Percentiles rank a stretch among this genome's conserved stretches.
These are phyloP conservation scores for Caloenas nicobarica DNA, from an alignment of 2,113 vertebrate species.

Conservation along the genomic window DNA sequence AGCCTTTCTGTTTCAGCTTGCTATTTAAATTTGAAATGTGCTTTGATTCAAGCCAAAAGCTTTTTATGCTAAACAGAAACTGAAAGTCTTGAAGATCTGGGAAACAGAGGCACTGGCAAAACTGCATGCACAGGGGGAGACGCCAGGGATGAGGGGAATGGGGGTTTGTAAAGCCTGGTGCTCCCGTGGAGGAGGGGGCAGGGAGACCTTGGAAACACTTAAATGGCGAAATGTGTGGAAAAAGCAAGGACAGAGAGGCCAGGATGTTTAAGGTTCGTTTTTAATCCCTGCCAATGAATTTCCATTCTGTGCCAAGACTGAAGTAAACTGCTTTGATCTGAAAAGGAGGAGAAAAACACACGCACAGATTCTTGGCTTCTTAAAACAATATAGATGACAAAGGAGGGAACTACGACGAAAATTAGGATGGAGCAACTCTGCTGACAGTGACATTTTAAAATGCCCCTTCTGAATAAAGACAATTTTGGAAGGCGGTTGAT, in stretches of 20 bases:
- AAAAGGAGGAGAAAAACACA: conserved; percentile 28
- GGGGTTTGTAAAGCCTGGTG: neutral
- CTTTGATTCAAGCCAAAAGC: neutral
- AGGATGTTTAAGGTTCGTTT: conserved; percentile 59
- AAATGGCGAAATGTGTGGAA: conserved; percentile 11
- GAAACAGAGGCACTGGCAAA: conserved; percentile 26
- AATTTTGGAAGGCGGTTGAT: neutral
- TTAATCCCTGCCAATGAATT: conserved; percentile 61
- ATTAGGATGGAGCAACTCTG: neutral
- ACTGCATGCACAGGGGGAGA: neutral
- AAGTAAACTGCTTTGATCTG: conserved; percentile 64
- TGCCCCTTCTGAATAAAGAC: neutral
- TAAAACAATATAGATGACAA: conserved; percentile 45
- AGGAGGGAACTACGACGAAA: conserved; percentile 11
- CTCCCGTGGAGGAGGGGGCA: neutral
- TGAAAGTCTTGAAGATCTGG: conserved; percentile 51
- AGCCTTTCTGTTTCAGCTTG: neutral
- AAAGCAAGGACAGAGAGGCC: conserved; percentile 26
- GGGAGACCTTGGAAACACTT: conserved; percentile 16
- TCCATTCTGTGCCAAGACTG: conserved; percentile 42
- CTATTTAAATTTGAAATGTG: neutral
- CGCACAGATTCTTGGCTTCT: conserved; percentile 21
- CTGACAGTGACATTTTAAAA: neutral
- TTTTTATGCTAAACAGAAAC: conserved; percentile 56
- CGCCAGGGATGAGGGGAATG: rapidly evolving